Evolutionary conservation across 2,888 invertebrate genomes (phyloP).

Genomic region (Epistrophe grossulariae): DNA sequence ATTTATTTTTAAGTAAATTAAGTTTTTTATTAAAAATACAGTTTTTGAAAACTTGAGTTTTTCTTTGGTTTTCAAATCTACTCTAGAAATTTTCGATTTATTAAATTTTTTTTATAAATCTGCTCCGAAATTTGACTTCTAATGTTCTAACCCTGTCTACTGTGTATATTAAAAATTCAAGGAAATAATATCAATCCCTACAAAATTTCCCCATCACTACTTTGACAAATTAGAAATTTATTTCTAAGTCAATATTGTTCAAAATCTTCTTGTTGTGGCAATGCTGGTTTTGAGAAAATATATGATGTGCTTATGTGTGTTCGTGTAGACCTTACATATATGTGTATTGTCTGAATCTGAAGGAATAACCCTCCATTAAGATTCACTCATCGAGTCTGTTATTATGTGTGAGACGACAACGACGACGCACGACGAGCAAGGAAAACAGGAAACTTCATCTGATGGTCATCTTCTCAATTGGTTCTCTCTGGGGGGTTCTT

Average conservation of each 20-base stretch:
- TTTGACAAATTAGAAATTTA: too few species aligned
- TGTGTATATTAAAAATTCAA: too few species aligned
- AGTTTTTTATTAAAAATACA: too few species aligned
- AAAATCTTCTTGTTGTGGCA: neutral
- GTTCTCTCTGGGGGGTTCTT: conserved; percentile 5
- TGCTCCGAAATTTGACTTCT: too few species aligned
- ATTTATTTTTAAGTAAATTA: too few species aligned
- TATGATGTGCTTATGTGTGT: neutral
- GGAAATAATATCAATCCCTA: too few species aligned
- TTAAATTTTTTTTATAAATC: too few species aligned
- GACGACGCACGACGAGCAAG: neutral
- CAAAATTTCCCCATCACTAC: too few species aligned
- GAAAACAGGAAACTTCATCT: conserved; percentile 30
- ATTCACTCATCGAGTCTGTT: conserved; percentile 68
- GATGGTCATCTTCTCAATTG: conserved; percentile 43
- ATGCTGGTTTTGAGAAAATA: neutral
- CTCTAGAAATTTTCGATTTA: too few species aligned
- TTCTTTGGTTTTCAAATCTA: too few species aligned
- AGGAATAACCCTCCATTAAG: conserved; percentile 58
- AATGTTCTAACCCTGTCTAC: too few species aligned
- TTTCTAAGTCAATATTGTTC: neutral
- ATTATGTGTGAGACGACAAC: conserved; percentile 67
- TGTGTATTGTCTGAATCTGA: neutral
- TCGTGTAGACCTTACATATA: neutral
- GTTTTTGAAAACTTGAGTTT: too few species aligned